phyloP scores from a whole-genome alignment of 2,113 vertebrate species.

The Orycteropus afer region DNA sequence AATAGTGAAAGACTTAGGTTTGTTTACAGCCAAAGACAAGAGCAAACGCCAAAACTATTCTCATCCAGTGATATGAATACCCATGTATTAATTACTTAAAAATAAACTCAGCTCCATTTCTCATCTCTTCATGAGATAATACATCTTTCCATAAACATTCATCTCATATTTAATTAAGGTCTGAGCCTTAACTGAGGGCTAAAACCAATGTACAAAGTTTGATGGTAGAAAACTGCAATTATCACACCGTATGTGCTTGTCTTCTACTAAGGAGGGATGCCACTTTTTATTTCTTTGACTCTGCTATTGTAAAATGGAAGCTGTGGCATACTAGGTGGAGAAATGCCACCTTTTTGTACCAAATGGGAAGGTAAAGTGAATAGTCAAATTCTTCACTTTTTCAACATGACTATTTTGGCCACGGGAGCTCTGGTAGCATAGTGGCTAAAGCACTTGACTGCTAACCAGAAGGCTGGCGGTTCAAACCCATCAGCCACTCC shows the following conservation, averaged over 20 bases:
- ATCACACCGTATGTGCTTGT: constrained; percentile 68
- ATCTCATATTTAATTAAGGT: constrained; percentile 59
- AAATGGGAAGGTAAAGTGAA: not conserved
- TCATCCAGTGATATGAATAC: not conserved
- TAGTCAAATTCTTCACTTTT: constrained; percentile 26
- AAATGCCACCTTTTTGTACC: constrained; percentile 50
- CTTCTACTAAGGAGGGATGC: constrained; percentile 41
- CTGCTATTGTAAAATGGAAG: constrained; percentile 48
- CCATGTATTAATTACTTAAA: constrained; percentile 54
- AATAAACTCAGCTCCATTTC: constrained; percentile 65
- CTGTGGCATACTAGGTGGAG: constrained; percentile 31
- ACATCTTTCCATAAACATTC: constrained; percentile 39
- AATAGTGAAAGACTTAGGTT: not conserved
- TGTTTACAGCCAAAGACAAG: not conserved
- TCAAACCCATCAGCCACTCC: no score
- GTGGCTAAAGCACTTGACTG: no score
- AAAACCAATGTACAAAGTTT: constrained; percentile 62
- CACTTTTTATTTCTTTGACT: constrained; percentile 65
- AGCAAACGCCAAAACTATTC: not conserved
- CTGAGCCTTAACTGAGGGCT: constrained; percentile 54
- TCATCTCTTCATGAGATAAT: constrained; percentile 66
- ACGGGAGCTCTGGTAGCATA: no score
- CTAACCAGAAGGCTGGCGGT: no score
- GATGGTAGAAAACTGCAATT: constrained; percentile 63
- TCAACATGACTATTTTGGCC: not conserved